Conservation (phyloP, 1,140 invertebrate species). For the Ceratina australensis region DNA sequence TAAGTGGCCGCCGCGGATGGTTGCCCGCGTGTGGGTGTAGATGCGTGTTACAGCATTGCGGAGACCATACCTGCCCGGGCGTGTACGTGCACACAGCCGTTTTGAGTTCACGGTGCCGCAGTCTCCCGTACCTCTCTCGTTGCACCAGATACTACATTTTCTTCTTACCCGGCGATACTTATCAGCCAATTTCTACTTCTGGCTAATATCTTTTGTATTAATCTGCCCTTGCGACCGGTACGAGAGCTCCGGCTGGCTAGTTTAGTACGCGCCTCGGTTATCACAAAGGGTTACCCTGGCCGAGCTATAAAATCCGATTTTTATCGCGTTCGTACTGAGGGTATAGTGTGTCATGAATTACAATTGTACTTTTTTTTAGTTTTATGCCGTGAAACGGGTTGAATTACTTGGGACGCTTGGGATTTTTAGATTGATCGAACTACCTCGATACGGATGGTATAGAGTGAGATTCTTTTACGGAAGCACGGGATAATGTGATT, state of each 20-base stretch:
- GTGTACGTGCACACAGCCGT: constrained; percentile 2
- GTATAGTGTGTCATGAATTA: background rate
- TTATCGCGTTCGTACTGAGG: background rate
- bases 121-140: background rate
- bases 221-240: background rate
- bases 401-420: background rate
- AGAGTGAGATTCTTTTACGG: too few relatives aligned
- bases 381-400: too few relatives aligned
- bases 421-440: too few relatives aligned
- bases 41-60: constrained; percentile 41
- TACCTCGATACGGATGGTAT: background rate
- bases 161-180: background rate
- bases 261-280: background rate
- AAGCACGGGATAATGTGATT: background rate
- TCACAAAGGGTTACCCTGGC: background rate
- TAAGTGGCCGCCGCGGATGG: too few relatives aligned
- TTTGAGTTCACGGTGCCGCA: constrained; percentile 30
- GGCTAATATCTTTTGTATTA: background rate
- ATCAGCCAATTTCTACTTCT: constrained; percentile 1
- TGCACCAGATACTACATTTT: constrained; percentile 2
- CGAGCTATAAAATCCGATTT: background rate
- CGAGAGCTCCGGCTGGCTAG: background rate
- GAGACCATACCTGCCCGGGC: background rate
- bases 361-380: too few relatives aligned
- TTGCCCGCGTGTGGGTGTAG: background rate